A percentile compares a stretch with the other conserved stretches of the same genome.
These are phyloP conservation scores for Pangasius larnaudii DNA, from an alignment of 2,797 vertebrate species.

Conservation along the genomic window DNA sequence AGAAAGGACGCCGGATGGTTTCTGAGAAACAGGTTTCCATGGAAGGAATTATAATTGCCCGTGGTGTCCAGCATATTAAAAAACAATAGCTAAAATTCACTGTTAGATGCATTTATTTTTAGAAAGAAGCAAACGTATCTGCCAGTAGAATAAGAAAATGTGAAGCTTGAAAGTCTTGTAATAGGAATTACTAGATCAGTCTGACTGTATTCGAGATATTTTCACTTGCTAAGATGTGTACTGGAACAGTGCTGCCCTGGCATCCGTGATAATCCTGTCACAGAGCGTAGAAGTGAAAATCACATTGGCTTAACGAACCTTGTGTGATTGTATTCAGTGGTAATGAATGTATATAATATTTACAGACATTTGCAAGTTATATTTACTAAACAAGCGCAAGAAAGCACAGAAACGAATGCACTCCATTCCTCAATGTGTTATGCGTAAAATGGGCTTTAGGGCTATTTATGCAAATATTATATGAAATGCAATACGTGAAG, in stretches of 20 bases:
- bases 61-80: neutral
- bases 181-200: neutral
- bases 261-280: neutral
- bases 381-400: neutral
- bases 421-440: neutral
- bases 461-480: neutral
- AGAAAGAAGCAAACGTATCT: neutral
- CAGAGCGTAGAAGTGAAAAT: too few relatives aligned
- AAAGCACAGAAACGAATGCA: neutral
- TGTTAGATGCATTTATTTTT: neutral
- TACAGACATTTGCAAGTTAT: neutral
- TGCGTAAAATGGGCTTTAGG: neutral
- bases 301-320: neutral
- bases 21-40: conserved; percentile 2
- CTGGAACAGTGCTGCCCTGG: neutral
- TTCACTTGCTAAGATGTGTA: neutral
- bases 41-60: neutral
- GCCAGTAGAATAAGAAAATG: neutral
- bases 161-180: neutral
- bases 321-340: neutral
- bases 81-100: neutral
- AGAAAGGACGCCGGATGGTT: neutral
- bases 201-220: neutral
- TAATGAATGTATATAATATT: neutral
- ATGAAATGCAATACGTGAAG: neutral